Conservation (phyloP, 2,888 invertebrate genomes). For the Agrochola circellaris region DNA sequence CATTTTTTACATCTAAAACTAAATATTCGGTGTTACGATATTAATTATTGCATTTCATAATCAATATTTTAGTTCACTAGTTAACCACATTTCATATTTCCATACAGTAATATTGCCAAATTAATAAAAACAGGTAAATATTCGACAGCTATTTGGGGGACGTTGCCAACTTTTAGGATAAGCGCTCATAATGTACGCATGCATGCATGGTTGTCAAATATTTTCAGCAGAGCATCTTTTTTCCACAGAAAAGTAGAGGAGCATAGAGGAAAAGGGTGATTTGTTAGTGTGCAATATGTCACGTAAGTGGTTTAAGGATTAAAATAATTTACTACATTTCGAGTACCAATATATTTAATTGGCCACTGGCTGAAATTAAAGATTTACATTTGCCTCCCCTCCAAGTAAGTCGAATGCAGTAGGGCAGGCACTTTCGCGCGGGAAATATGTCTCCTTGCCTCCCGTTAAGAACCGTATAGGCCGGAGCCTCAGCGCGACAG, state of each 20-base stretch:
- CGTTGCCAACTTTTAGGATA: too few relatives aligned
- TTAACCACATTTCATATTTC: too few relatives aligned
- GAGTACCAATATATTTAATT: constrained; percentile 90
- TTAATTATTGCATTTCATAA: too few relatives aligned
- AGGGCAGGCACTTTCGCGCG: constrained; percentile 77
- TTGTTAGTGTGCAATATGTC: constrained; percentile 16
- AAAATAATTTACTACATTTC: constrained; percentile 86
- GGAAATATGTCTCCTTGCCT: constrained; percentile 38
- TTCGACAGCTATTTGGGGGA: too few relatives aligned
- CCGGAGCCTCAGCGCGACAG: constrained; percentile 67
- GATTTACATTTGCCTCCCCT: constrained; percentile 87
- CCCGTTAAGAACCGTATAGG: constrained; percentile 44
- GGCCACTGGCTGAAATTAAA: constrained; percentile 90
- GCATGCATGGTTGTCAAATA: neutral
- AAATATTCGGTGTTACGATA: too few relatives aligned
- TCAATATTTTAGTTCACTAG: too few relatives aligned
- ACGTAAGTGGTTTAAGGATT: constrained; percentile 33
- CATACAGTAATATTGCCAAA: too few relatives aligned
- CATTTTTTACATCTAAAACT: too few relatives aligned
- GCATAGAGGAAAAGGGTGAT: neutral
- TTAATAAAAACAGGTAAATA: too few relatives aligned
- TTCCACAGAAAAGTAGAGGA: neutral
- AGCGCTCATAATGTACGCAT: neutral
- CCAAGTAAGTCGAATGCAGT: constrained; percentile 80
- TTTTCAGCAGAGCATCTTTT: neutral